Conservation (phyloP, 2,888 invertebrate genomes). For the Cerastis rubricosa region DNA sequence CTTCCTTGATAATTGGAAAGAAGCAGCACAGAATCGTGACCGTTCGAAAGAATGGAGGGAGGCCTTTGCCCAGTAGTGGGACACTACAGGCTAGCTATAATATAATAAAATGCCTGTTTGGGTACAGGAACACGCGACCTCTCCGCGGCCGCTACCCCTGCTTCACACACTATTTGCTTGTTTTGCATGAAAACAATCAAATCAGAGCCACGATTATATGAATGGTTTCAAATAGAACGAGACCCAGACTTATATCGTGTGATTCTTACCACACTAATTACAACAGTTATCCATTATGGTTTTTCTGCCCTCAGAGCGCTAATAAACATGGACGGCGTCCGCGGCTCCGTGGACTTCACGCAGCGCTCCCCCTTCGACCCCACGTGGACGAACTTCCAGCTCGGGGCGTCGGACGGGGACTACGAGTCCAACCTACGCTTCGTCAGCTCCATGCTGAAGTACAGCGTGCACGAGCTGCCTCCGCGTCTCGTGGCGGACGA, state of each 20-base stretch:
- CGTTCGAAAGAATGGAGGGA: too few species aligned
- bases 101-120: too few species aligned
- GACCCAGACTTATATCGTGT: too few species aligned
- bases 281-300: neutral
- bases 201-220: neutral
- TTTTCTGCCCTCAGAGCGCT: conserved; percentile 88
- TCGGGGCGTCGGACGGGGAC: conserved; percentile 92
- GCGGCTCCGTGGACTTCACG: conserved; percentile 94
- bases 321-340: conserved; percentile 94
- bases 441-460: conserved; percentile 93
- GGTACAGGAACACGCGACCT: neutral
- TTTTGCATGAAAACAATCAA: neutral
- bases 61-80: too few species aligned
- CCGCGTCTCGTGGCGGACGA: conserved; percentile 82
- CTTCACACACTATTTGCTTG: neutral
- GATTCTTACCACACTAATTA: too few species aligned
- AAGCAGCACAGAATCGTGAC: too few species aligned
- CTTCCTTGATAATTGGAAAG: too few species aligned
- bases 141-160: neutral
- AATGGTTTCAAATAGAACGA: too few species aligned
- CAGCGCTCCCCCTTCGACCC: conserved; percentile 96
- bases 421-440: conserved; percentile 93
- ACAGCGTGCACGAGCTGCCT: conserved; percentile 94
- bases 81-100: too few species aligned
- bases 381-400: conserved; percentile 94